Conservation (phyloP, 2,113 vertebrate genomes). For the Oryzias celebensis region DNA sequence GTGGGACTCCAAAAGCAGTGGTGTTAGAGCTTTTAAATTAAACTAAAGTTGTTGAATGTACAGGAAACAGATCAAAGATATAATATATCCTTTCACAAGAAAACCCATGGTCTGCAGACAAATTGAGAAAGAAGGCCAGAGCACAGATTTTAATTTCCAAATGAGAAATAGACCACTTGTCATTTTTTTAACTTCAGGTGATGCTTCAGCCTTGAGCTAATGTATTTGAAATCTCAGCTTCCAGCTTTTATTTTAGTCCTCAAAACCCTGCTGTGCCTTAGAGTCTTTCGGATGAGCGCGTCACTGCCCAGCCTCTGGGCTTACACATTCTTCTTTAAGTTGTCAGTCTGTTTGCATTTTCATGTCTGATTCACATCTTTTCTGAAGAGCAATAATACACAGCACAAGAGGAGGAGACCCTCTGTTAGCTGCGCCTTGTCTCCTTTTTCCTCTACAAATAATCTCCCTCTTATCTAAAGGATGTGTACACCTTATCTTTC, state of each 20-base stretch:
- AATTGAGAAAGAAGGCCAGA: no score
- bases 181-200: no score
- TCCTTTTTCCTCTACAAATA: conserved; percentile 7
- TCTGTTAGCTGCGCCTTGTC: neutral
- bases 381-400: conserved; percentile 14
- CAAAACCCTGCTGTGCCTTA: conserved; percentile 1
- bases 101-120: no score
- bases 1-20: neutral
- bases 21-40: conserved; percentile 14
- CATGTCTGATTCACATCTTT: conserved; percentile 12
- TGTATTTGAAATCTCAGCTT: neutral
- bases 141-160: no score
- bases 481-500: conserved; percentile 19
- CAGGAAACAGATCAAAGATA: no score
- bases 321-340: conserved; percentile 24
- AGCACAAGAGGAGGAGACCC: neutral
- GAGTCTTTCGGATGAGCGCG: conserved; percentile 15
- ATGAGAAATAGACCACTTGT: no score
- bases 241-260: neutral
- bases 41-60: neutral
- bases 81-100: no score
- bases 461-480: conserved; percentile 19
- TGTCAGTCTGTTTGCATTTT: conserved; percentile 19
- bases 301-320: conserved; percentile 12
- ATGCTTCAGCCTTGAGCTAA: no score